These are phyloP conservation scores for Phortica magna DNA, from an alignment of 2,888 invertebrate species.

Conservation along the genomic window DNA sequence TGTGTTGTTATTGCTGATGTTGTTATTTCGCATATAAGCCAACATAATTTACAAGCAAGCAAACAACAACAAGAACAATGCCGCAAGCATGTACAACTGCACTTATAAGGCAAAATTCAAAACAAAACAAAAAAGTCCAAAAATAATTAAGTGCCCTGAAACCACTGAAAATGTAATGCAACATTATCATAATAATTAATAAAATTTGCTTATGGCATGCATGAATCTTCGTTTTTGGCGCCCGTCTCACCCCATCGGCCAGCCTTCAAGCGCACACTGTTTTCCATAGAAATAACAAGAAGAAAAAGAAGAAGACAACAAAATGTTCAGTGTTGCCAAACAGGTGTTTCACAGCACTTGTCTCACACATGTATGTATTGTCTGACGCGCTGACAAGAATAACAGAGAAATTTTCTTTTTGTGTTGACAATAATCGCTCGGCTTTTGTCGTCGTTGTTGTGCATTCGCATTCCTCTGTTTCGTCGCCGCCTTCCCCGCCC, in stretches of 20 bases:
- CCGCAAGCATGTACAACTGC: neutral
- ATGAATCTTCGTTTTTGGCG: neutral
- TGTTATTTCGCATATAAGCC: conserved; percentile 14
- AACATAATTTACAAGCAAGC: neutral
- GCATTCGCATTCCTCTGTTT: neutral
- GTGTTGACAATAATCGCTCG: neutral
- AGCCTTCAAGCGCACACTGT: neutral
- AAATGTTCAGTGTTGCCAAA: conserved; percentile 3
- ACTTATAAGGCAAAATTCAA: neutral
- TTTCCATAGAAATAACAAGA: neutral
- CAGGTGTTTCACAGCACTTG: conserved; percentile 18
- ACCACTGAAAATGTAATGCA: conserved; percentile 10
- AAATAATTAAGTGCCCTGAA: neutral
- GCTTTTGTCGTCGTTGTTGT: neutral
- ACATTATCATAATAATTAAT: conserved; percentile 39
- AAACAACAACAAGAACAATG: neutral
- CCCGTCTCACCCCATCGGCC: neutral
- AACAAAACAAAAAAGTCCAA: neutral
- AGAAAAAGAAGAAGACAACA: neutral
- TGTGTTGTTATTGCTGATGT: neutral
- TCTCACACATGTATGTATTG: neutral
- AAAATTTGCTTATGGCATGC: conserved; percentile 36
- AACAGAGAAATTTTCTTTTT: neutral
- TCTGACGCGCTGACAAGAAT: neutral
- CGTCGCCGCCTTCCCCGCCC: neutral